Evolutionary conservation across 2,888 invertebrate species (phyloP).

Genomic region (Cryptocephalus primarius): DNA sequence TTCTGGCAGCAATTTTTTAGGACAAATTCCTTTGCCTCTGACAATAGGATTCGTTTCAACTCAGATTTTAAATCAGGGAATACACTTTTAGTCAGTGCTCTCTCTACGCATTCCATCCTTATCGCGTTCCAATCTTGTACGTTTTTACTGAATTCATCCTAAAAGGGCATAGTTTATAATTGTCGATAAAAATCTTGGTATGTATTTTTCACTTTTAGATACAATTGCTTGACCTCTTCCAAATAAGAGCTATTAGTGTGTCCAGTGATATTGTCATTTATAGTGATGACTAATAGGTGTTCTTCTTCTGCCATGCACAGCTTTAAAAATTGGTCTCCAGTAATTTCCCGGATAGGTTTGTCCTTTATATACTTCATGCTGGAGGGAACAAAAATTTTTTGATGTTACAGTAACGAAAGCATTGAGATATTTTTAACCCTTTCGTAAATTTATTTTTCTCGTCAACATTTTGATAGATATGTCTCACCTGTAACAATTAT

Average conservation of each 20-base stretch:
- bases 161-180: slow-evolving; percentile 1
- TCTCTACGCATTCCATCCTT: slow-evolving; percentile 75
- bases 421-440: too few species aligned
- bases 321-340: slow-evolving; percentile 83
- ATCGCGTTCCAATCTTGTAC: slow-evolving; percentile 94
- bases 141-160: slow-evolving; percentile 87
- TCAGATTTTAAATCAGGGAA: slow-evolving; percentile 85
- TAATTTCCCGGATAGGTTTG: slow-evolving; percentile 83
- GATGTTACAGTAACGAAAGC: background rate
- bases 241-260: slow-evolving; percentile 67
- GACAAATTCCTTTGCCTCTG: slow-evolving; percentile 81
- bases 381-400: slow-evolving; percentile 12
- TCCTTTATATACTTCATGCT: slow-evolving; percentile 83
- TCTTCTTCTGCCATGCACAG: slow-evolving; percentile 73
- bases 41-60: slow-evolving; percentile 62
- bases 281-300: slow-evolving; percentile 59
- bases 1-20: slow-evolving; percentile 75
- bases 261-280: slow-evolving; percentile 69
- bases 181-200: too few species aligned
- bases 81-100: slow-evolving; percentile 78
- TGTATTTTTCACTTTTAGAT: slow-evolving; percentile 44
- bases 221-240: slow-evolving; percentile 77
- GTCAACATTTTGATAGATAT: background rate
- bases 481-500: slow-evolving; percentile 60
- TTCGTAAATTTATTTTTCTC: background rate